Percentiles rank a stretch among this genome's conserved stretches.
These are phyloP conservation scores for Rhabdophis nuchalis DNA, from an alignment of 2,797 vertebrate genomes.

Conservation along the genomic window DNA sequence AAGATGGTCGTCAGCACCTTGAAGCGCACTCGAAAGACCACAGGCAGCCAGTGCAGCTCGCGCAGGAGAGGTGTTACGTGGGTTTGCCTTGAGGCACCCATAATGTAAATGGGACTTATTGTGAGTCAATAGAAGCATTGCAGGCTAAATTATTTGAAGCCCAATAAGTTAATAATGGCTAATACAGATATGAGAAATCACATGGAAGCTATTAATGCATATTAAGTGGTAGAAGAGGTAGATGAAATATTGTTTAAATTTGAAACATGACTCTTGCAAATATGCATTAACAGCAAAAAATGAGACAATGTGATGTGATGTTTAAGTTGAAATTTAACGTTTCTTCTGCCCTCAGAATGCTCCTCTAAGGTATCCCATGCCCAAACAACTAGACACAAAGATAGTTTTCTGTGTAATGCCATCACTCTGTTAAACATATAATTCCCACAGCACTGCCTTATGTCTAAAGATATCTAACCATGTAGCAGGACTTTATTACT, in stretches of 20 bases:
- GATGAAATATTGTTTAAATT: constrained; percentile 18
- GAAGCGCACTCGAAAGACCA: too few species aligned
- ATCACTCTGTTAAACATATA: not conserved
- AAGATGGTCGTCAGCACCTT: too few species aligned
- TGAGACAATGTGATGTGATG: constrained; percentile 34
- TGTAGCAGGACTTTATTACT: not conserved
- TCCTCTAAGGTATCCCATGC: not conserved
- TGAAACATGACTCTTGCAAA: constrained; percentile 30
- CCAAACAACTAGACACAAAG: not conserved
- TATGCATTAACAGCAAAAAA: constrained; percentile 19
- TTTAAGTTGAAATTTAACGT: constrained; percentile 30
- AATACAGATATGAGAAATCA: not conserved
- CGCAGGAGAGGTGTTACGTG: too few species aligned
- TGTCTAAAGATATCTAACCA: not conserved
- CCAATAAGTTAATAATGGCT: constrained; percentile 7
- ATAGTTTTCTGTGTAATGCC: not conserved
- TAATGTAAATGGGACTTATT: not conserved
- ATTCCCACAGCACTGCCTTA: not conserved
- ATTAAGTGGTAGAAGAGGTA: constrained; percentile 16
- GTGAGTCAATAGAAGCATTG: not conserved
- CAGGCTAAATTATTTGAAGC: constrained; percentile 10
- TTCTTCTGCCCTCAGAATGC: not conserved
- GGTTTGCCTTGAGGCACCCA: too few species aligned
- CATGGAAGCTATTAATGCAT: not conserved
- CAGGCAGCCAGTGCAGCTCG: too few species aligned